phyloP scores from a whole-genome alignment of 2,888 invertebrate genomes.

The Drosophila crucigera region DNA sequence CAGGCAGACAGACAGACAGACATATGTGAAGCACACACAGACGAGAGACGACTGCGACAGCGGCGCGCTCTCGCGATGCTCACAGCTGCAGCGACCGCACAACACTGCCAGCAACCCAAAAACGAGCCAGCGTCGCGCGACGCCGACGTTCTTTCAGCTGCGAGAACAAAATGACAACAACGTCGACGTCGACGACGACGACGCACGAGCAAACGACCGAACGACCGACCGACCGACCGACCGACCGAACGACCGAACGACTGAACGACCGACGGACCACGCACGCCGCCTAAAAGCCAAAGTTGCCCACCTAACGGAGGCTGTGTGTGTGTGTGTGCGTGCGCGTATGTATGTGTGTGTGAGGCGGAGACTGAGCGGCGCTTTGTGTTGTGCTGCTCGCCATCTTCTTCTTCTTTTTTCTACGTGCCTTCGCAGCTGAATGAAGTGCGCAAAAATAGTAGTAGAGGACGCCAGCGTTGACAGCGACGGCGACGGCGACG shows the following conservation, averaged over 20 bases:
- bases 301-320: constrained; percentile 61
- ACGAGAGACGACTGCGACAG: constrained; percentile 41
- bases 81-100: constrained; percentile 76
- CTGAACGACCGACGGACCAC: constrained; percentile 38
- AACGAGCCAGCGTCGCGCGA: constrained; percentile 55
- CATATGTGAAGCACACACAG: constrained; percentile 19
- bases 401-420: constrained; percentile 12
- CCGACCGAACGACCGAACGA: constrained; percentile 9
- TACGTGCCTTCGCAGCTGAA: constrained; percentile 47
- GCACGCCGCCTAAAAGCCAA: constrained; percentile 48
- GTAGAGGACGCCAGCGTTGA: constrained; percentile 31
- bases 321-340: constrained; percentile 42
- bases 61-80: constrained; percentile 69
- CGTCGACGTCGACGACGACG: constrained; percentile 17
- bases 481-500: constrained; percentile 9
- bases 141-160: constrained; percentile 42
- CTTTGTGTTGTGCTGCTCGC: constrained; percentile 35
- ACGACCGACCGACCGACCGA: constrained; percentile 24
- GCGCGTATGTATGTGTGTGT: not conserved
- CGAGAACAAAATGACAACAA: constrained; percentile 45
- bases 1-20: constrained; percentile 15
- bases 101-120: constrained; percentile 57
- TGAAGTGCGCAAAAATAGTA: constrained; percentile 66
- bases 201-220: constrained; percentile 25
- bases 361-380: constrained; percentile 56